Evolutionary conservation across 2,888 invertebrate genomes (phyloP).

Genomic region (Plutella xylostella): DNA sequence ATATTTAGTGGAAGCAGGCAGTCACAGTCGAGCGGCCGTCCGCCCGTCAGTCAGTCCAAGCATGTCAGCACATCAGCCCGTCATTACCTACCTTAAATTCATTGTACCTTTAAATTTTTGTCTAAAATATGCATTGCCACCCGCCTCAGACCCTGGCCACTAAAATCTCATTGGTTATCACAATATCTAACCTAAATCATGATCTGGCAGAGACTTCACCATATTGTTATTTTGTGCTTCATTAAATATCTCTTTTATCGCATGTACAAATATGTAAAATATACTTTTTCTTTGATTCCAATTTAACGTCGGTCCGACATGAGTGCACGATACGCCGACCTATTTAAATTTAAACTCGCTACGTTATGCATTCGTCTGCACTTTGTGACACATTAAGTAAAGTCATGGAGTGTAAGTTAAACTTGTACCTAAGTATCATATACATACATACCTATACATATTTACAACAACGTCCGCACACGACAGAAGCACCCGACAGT

Average conservation of each 20-base stretch:
- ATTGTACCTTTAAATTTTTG: conserved; percentile 59
- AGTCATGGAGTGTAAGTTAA: conserved; percentile 51
- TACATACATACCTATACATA: conserved; percentile 61
- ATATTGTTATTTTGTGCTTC: conserved; percentile 5
- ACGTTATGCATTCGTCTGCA: conserved; percentile 10
- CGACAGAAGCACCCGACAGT: conserved; percentile 66
- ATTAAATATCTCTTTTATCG: neutral
- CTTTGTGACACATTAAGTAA: conserved; percentile 45
- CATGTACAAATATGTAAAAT: conserved; percentile 6
- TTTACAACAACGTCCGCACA: conserved; percentile 55
- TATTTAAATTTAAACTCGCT: conserved; percentile 13
- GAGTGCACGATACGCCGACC: conserved; percentile 14
- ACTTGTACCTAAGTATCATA: conserved; percentile 36
- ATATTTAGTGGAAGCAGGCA: too few species aligned
- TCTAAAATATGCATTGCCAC: conserved; percentile 48
- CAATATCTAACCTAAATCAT: conserved; percentile 63
- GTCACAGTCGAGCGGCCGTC: too few species aligned
- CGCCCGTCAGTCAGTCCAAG: conserved; percentile 13
- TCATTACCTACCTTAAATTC: conserved; percentile 48
- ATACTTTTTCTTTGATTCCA: neutral
- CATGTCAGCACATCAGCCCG: conserved; percentile 35
- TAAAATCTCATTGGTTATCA: conserved; percentile 67
- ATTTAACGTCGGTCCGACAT: conserved; percentile 10
- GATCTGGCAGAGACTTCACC: conserved; percentile 53
- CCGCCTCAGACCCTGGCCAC: conserved; percentile 40